phyloP scores from a whole-genome alignment of 2,113 vertebrate genomes.

The Diphyllodes magnificus region DNA sequence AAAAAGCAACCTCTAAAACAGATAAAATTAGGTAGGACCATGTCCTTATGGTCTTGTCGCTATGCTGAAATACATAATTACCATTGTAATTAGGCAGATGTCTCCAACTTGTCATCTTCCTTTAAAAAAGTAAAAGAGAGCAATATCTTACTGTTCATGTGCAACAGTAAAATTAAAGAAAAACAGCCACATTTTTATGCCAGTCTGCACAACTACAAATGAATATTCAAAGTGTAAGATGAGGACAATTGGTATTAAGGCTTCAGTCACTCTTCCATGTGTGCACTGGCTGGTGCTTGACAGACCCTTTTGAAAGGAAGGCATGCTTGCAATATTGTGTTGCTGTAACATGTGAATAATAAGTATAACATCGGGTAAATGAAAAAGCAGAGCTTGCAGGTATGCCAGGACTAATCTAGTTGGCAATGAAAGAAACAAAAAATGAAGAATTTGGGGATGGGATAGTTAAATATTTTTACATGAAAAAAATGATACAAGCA shows the following conservation, averaged over 20 bases:
- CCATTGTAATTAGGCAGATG: not conserved
- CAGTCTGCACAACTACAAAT: not conserved
- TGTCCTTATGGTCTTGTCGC: not conserved
- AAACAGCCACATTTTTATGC: not conserved
- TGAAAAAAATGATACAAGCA: fast-evolving
- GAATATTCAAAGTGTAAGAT: not conserved
- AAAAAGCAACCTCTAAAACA: not conserved
- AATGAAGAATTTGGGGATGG: not conserved
- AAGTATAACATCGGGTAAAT: not conserved
- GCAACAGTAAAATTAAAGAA: not conserved
- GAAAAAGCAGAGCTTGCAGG: not conserved
- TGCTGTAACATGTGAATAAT: not conserved
- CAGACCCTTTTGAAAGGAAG: not conserved
- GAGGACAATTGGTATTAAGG: not conserved
- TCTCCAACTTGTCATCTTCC: not conserved
- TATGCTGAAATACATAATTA: not conserved
- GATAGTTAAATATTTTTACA: not conserved
- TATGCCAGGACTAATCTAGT: not conserved
- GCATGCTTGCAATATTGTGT: not conserved
- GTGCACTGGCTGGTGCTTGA: not conserved
- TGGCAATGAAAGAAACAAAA: not conserved
- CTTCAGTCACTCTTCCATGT: not conserved
- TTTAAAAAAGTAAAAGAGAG: not conserved
- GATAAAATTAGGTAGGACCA: not conserved
- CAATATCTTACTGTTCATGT: not conserved